Conservation (phyloP, 2,113 vertebrate genomes). For the Thryonomys swinderianus region DNA sequence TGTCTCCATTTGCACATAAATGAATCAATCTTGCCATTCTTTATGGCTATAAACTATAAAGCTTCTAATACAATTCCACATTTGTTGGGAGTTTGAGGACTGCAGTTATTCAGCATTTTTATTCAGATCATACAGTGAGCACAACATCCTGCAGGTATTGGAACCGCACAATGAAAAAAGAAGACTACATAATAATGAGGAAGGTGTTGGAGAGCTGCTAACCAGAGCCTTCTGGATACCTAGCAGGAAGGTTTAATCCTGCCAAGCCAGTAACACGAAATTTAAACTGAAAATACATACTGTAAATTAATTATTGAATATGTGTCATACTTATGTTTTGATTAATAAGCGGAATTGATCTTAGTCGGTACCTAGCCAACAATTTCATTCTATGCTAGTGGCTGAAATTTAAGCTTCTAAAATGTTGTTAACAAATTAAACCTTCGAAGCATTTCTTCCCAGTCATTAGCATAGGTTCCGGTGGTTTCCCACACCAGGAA, state of each 20-base stretch:
- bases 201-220: accelerated
- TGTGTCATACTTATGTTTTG: neutral
- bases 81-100: neutral
- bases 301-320: neutral
- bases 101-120: neutral
- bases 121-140: neutral
- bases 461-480: neutral
- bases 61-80: neutral
- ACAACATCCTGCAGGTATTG: neutral
- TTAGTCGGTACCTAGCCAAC: neutral
- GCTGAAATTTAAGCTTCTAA: neutral
- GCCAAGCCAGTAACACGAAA: neutral
- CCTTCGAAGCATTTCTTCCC: neutral
- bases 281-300: neutral
- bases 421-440: neutral
- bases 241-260: accelerated
- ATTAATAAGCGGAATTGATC: neutral
- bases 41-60: too few species aligned
- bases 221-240: neutral
- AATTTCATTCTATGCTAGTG: neutral
- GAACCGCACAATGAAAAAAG: neutral
- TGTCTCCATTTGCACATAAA: too few species aligned
- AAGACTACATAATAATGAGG: neutral
- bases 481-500: neutral
- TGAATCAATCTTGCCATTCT: too few species aligned